Conservation (phyloP, 2,888 invertebrate species). For the Lasiommata megera region DNA sequence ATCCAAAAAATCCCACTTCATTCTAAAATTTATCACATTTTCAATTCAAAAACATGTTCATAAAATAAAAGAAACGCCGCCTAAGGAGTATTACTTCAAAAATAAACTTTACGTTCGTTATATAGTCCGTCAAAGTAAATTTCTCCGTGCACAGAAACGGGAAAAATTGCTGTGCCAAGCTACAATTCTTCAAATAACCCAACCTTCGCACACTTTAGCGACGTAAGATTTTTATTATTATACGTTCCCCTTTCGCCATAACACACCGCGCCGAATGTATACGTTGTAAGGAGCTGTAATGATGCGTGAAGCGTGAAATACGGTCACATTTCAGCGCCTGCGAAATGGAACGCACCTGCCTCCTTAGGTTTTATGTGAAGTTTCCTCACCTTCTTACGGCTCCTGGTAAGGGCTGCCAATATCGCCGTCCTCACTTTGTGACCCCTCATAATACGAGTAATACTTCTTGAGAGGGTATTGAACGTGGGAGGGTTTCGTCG, state of each 20-base stretch:
- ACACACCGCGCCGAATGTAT: constrained; percentile 53
- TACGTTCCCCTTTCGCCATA: constrained; percentile 63
- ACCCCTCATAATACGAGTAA: constrained; percentile 78
- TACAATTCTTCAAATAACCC: background rate
- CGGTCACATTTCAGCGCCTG: constrained; percentile 72
- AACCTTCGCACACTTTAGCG: constrained; percentile 51
- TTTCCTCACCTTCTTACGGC: constrained; percentile 76
- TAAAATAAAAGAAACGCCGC: no score
- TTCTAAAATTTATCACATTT: no score
- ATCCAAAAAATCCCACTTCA: no score
- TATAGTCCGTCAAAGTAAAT: no score
- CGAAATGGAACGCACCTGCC: constrained; percentile 80
- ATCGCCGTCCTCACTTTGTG: constrained; percentile 77
- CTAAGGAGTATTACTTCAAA: no score
- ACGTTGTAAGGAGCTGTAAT: constrained; percentile 63
- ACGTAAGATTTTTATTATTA: constrained; percentile 75
- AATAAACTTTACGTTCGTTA: no score
- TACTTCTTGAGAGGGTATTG: constrained; percentile 78
- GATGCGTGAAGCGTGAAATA: constrained; percentile 76
- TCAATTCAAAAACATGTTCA: no score
- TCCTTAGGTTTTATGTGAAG: constrained; percentile 79
- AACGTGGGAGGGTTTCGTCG: constrained; percentile 54
- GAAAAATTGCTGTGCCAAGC: background rate
- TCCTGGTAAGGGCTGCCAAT: constrained; percentile 73
- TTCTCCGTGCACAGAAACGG: no score